Evolutionary conservation across 1,140 invertebrate genomes (phyloP).

Genomic region (Diorhabda elongata): DNA sequence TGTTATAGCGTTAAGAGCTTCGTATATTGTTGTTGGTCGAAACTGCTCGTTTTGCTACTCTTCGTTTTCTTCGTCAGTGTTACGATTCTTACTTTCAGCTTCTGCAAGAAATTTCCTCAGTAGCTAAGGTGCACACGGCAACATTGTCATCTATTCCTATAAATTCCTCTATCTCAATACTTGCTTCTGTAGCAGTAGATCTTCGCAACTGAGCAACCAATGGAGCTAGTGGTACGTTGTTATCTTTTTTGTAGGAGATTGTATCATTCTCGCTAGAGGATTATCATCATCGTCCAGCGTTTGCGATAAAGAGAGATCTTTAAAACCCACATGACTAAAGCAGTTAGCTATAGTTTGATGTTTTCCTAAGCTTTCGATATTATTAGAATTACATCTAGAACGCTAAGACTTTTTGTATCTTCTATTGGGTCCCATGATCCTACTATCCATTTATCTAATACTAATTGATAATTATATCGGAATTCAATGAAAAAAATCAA

Average conservation of each 20-base stretch:
- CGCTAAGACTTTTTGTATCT: too few species aligned
- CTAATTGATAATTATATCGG: too few species aligned
- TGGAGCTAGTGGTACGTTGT: constrained; percentile 2
- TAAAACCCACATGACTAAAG: not conserved
- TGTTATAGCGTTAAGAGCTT: not conserved
- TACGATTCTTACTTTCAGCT: not conserved
- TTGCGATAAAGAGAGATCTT: not conserved
- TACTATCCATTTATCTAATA: too few species aligned
- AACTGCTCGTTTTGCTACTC: not conserved
- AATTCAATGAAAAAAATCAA: too few species aligned
- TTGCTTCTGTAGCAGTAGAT: not conserved
- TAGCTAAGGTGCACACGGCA: too few species aligned
- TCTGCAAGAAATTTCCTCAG: not conserved
- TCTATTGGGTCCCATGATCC: too few species aligned
- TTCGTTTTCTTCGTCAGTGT: too few species aligned
- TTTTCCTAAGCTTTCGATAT: too few species aligned
- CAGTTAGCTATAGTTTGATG: too few species aligned
- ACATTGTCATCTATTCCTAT: too few species aligned
- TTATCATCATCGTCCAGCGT: not conserved
- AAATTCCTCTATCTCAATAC: not conserved
- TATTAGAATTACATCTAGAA: too few species aligned
- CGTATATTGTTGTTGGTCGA: not conserved
- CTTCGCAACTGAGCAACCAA: not conserved
- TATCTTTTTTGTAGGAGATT: constrained; percentile 1
- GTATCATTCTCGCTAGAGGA: not conserved